A percentile compares a stretch with the other conserved stretches of the same genome.
Conservation (phyloP, 2,797 vertebrate genomes). For the Poeciliopsis infans region DNA sequence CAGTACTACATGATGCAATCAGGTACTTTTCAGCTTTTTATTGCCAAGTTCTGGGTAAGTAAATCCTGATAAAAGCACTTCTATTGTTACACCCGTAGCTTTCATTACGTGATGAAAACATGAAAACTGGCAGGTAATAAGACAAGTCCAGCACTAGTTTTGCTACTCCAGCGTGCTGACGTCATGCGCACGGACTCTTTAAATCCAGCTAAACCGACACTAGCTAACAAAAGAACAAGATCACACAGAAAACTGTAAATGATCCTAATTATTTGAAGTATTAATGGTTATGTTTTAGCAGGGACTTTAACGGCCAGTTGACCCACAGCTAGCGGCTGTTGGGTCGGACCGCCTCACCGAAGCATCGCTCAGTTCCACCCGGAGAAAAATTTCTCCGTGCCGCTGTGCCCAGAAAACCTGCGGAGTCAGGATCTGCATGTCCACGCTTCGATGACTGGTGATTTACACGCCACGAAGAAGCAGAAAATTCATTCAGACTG, state of each 20-base stretch:
- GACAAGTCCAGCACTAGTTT: not conserved
- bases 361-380: conserved; percentile 94
- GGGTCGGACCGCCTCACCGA: conserved; percentile 79
- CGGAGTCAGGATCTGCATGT: conserved; percentile 86
- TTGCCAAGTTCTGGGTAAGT: too few species aligned
- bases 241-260: not conserved
- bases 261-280: not conserved
- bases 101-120: not conserved
- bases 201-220: not conserved
- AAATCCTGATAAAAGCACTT: not conserved
- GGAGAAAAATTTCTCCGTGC: conserved; percentile 89
- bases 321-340: not conserved
- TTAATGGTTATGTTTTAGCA: not conserved
- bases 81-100: not conserved
- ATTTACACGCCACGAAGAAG: conserved; percentile 9
- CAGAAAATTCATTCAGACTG: not conserved
- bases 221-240: not conserved
- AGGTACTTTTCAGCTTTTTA: too few species aligned
- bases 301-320: not conserved
- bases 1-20: too few species aligned
- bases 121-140: not conserved
- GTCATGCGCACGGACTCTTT: not conserved
- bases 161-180: not conserved
- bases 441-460: not conserved
- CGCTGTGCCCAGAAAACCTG: conserved; percentile 97